Percentiles rank a stretch among this genome's conserved stretches.
Conservation (phyloP, 2,888 invertebrate genomes). For the Thecocarcelia acutangulata region DNA sequence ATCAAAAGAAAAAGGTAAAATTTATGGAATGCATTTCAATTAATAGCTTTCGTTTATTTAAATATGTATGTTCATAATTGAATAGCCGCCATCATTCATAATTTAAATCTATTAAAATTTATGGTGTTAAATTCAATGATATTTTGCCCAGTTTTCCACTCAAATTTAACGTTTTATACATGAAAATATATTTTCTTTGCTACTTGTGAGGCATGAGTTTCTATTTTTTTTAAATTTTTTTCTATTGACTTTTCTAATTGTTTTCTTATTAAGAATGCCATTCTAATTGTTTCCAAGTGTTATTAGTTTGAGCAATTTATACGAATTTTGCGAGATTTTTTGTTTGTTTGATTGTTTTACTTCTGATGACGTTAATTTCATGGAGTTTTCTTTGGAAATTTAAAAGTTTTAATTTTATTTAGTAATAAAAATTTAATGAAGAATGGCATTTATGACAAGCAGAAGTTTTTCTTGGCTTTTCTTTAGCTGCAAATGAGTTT, state of each 20-base stretch:
- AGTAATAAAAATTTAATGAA: conserved; percentile 25
- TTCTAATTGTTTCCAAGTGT: background rate
- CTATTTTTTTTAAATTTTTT: no score
- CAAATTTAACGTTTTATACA: background rate
- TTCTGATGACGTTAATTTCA: conserved; percentile 46
- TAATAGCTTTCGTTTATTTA: background rate
- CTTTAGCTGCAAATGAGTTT: background rate
- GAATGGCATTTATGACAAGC: conserved; percentile 43
- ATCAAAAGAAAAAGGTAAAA: conserved; percentile 4
- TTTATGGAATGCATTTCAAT: conserved; percentile 45
- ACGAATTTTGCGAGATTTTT: background rate
- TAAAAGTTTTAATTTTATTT: conserved; percentile 35
- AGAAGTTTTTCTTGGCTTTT: background rate
- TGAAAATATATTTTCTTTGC: conserved; percentile 1
- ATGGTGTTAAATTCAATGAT: conserved; percentile 52
- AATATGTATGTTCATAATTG: conserved; percentile 10
- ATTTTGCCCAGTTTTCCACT: conserved; percentile 18
- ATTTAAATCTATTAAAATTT: conserved; percentile 63
- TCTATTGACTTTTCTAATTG: conserved; percentile 25
- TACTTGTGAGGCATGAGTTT: conserved; percentile 30
- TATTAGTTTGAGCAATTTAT: background rate
- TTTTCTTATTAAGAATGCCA: conserved; percentile 9
- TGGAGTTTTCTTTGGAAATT: conserved; percentile 7
- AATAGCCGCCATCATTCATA: conserved; percentile 43
- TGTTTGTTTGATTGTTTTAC: background rate